Conservation (phyloP, 2,113 vertebrate species). For the Oreochromis aureus region DNA sequence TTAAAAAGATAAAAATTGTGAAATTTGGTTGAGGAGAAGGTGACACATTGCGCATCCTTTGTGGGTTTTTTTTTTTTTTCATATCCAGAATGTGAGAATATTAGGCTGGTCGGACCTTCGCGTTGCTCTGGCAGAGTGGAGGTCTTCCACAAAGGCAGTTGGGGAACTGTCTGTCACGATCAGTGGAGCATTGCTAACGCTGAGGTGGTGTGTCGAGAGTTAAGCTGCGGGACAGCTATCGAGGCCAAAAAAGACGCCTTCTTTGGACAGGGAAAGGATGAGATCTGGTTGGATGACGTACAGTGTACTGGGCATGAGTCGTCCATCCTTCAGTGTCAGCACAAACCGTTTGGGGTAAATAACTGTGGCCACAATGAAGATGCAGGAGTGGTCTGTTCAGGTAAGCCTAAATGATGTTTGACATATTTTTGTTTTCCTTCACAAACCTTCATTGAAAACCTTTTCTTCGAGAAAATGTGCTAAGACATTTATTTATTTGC, state of each 20-base stretch:
- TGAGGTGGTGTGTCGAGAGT: conserved; percentile 46
- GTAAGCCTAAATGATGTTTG: not conserved
- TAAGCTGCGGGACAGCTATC: conserved; percentile 38
- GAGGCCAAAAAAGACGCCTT: not conserved
- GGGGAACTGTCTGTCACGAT: conserved; percentile 62
- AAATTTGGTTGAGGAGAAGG: not conserved
- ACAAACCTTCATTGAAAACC: not conserved
- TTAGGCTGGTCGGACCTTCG: conserved; percentile 19
- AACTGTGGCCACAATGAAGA: conserved; percentile 61
- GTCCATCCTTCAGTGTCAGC: conserved; percentile 31
- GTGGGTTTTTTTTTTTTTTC: not conserved
- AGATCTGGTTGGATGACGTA: conserved; percentile 61
- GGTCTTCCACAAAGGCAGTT: conserved; percentile 1
- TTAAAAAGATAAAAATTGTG: not conserved
- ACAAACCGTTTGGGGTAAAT: not conserved
- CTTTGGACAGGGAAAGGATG: conserved; percentile 43
- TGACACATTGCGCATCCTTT: not conserved
- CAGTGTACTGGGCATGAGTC: conserved; percentile 41
- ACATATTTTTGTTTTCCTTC: not conserved
- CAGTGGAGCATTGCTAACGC: conserved; percentile 40
- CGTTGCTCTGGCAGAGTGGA: conserved; percentile 58
- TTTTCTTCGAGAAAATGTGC: not conserved
- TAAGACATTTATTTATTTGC: not conserved
- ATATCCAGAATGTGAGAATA: conserved; percentile 33
- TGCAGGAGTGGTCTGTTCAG: conserved; percentile 53